Evolutionary conservation across 2,888 invertebrate species (phyloP), one percentile per base, ranked within the genome.

Genomic region (Drosophila nr. perissopoda): DNA sequence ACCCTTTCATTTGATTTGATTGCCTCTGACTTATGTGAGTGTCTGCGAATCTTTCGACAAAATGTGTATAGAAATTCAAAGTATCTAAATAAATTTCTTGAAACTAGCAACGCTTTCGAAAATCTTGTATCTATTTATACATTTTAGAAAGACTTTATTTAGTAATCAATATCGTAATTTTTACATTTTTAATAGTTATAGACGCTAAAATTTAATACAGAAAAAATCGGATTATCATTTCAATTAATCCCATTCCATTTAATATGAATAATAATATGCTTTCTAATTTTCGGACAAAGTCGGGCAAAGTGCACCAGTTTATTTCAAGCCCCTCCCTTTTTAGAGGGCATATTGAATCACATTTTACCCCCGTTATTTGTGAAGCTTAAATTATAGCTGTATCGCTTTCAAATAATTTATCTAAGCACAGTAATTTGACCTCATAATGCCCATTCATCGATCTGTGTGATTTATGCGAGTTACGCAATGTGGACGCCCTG

Each of bases 381-480:
- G 4, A 16, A 13, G 27, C 11, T 33, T 33, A 33, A 38, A 57
- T 61, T 45, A 38, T 42, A 13, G 49, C n/a, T 25, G 31, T 49
- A 40, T 61, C 25, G 16, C 45, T 45, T 45, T 45, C 25, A 45
- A 27, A 16, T 45, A 4, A 45, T 25, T n/a, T 33, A 27, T 31
- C 52, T 16, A 10, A 7, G 33, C 52, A 56, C 56, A 25, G 51
- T 52, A 27, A 40, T 71, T 63, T 31, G 4, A 16, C 27, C 59
- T n/a, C 36, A 58, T 54, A 58, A 69, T 57, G 5, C 25, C 25
- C 31, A 33, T 25, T 29, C 1, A 67, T 62, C 68, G 62, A 67
- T 62, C 58, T 62, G 52, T 59, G 54, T 52, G 62, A 73, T 72
- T 71, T 52, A 21, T 16, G 57, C 40, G 18, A 27, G 56, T 21